Conservation (phyloP, 2,113 vertebrate species). For the Cariama cristata region DNA sequence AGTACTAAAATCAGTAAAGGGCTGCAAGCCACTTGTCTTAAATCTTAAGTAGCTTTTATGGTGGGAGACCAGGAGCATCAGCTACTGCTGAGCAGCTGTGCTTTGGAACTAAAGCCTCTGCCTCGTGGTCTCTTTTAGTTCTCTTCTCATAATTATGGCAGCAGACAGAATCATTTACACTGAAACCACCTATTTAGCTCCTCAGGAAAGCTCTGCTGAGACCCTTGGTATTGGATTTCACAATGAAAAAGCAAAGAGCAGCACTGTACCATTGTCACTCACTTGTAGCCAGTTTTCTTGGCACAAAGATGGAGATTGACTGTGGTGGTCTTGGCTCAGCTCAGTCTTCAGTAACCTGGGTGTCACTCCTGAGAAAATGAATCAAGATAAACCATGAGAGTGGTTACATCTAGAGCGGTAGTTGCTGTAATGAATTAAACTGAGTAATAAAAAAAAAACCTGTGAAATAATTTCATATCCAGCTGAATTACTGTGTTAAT, state of each 20-base stretch:
- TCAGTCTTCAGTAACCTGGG: neutral
- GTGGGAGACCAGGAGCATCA: neutral
- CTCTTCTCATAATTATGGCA: neutral
- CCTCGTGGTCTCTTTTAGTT: neutral
- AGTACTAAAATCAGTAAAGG: neutral
- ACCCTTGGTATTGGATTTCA: neutral
- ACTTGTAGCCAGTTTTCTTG: neutral
- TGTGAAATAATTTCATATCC: neutral
- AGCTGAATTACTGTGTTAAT: neutral
- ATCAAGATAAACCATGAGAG: neutral
- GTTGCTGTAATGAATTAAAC: neutral
- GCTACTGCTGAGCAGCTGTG: neutral
- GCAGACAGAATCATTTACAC: neutral
- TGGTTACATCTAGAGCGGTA: neutral
- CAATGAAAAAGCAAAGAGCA: neutral
- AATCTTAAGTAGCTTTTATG: neutral
- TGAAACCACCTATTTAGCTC: neutral
- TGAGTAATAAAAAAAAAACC: neutral
- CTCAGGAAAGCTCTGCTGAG: neutral
- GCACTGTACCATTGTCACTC: rapidly evolving
- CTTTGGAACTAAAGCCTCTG: neutral
- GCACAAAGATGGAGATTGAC: neutral
- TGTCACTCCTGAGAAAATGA: neutral
- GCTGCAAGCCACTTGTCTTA: neutral
- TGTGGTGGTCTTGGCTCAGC: neutral